Evolutionary conservation across 2,797 vertebrate genomes (phyloP).

Genomic region (Rhynchotus rufescens): DNA sequence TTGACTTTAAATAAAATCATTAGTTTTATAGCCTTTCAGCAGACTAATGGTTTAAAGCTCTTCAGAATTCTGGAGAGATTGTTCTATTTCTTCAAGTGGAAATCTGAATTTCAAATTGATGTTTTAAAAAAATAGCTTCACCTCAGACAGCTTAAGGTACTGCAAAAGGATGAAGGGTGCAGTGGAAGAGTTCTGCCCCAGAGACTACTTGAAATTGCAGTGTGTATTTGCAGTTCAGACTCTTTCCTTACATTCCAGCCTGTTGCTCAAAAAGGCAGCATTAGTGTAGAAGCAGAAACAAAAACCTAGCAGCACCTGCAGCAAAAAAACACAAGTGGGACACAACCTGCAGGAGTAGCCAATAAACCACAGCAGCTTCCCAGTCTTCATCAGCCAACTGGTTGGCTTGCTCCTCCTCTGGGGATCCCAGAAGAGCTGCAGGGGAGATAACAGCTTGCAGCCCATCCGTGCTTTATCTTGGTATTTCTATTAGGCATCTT

Average conservation of each 20-base stretch:
- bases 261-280: background rate
- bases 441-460: constrained; percentile 17
- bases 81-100: background rate
- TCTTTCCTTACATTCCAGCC: background rate
- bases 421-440: background rate
- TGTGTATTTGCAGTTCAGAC: background rate
- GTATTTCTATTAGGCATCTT: background rate
- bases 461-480: background rate
- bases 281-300: background rate
- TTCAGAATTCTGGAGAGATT: background rate
- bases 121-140: background rate
- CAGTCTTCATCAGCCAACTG: background rate
- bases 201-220: background rate
- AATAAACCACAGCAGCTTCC: background rate
- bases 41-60: background rate
- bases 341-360: background rate
- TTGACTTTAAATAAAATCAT: background rate
- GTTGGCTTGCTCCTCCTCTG: background rate
- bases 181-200: background rate
- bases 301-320: background rate
- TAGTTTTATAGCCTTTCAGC: background rate
- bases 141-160: background rate
- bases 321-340: background rate
- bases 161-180: background rate
- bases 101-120: background rate